These are phyloP conservation scores for Villa cingulata DNA, from an alignment of 2,888 invertebrate genomes.

Conservation along the genomic window DNA sequence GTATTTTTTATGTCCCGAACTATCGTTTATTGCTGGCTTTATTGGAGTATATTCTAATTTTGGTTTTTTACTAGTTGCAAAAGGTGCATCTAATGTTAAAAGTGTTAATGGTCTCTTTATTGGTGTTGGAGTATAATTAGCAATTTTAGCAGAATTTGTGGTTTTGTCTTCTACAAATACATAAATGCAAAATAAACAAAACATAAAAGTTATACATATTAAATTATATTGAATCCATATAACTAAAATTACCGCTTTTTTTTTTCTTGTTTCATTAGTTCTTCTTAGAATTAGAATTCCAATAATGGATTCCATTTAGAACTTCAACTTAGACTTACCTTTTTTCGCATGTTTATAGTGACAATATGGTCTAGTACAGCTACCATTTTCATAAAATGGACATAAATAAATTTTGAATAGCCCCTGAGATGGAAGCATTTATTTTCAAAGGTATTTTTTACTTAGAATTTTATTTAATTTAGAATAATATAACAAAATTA, in stretches of 20 bases:
- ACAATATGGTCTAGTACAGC: slow-evolving; percentile 81
- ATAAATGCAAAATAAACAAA: too few species aligned
- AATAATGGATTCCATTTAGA: too few species aligned
- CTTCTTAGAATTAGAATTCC: too few species aligned
- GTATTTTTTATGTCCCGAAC: slow-evolving; percentile 17
- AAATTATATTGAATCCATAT: too few species aligned
- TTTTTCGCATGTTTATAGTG: slow-evolving; percentile 77
- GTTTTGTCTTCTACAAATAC: too few species aligned
- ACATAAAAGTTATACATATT: too few species aligned
- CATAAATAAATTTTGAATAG: slow-evolving; percentile 76
- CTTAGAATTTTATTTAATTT: neutral
- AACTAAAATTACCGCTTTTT: too few species aligned
- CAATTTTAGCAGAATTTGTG: slow-evolving; percentile 14
- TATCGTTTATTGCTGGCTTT: slow-evolving; percentile 30
- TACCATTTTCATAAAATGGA: slow-evolving; percentile 66
- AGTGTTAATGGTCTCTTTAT: slow-evolving; percentile 22
- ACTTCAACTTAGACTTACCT: slow-evolving; percentile 36
- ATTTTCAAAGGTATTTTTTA: too few species aligned
- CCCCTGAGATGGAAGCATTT: slow-evolving; percentile 82
- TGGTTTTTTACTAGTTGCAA: slow-evolving; percentile 21
- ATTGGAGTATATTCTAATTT: slow-evolving; percentile 34
- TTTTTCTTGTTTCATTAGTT: too few species aligned
- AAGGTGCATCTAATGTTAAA: slow-evolving; percentile 20
- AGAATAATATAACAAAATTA: too few species aligned
- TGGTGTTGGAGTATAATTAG: slow-evolving; percentile 28